Conservation (phyloP, 2,113 vertebrate species). For the Cnemophilus loriae region DNA sequence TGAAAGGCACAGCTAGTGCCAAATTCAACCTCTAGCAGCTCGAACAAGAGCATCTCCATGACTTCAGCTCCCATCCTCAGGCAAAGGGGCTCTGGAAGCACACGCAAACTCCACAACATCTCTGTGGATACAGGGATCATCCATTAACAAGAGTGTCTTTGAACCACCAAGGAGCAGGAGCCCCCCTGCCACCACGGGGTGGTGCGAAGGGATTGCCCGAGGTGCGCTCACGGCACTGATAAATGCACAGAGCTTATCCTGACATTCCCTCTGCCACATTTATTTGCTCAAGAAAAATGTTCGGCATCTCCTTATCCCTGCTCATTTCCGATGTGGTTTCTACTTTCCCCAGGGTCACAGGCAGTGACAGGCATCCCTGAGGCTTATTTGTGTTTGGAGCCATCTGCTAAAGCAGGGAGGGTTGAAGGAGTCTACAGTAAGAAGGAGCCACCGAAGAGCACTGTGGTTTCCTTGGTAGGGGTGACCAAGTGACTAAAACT, state of each 20-base stretch:
- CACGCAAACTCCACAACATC: neutral
- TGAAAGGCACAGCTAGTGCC: accelerated
- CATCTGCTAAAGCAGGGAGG: neutral
- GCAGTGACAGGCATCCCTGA: neutral
- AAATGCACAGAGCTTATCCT: neutral
- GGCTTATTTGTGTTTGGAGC: neutral
- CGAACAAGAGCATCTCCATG: neutral
- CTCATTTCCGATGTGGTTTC: neutral
- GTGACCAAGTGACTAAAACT: neutral
- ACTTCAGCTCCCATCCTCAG: neutral
- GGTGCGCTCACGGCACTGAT: accelerated
- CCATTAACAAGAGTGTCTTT: neutral
- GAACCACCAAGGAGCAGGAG: neutral
- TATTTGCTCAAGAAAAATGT: neutral
- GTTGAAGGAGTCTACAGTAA: neutral
- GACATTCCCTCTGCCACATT: neutral
- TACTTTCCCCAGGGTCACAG: neutral
- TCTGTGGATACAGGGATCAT: neutral
- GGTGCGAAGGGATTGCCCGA: neutral
- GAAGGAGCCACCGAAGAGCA: neutral
- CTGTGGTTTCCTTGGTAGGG: neutral
- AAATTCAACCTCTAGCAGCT: neutral
- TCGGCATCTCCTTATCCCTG: neutral
- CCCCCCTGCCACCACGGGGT: accelerated
- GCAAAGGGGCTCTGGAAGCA: neutral